phyloP scores from a whole-genome alignment of 2,113 vertebrate genomes.

The Paracyprichromis sp. region DNA sequence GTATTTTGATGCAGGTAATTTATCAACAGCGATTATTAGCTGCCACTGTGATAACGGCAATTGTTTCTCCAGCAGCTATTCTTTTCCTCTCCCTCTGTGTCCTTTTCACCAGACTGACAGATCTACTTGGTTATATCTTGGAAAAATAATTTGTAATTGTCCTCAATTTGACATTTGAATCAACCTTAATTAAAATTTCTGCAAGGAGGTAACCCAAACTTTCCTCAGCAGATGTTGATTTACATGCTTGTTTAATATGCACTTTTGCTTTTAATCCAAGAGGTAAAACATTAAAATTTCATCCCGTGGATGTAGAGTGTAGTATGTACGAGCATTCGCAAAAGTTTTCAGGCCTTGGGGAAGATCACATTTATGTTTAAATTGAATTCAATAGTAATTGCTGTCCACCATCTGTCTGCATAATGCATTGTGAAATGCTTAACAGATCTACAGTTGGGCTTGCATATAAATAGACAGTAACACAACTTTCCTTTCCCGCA shows the following conservation, averaged over 20 bases:
- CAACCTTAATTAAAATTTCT: slow-evolving; percentile 22
- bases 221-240: background rate
- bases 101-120: background rate
- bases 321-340: background rate
- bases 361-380: background rate
- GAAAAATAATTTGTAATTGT: background rate
- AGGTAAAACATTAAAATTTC: background rate
- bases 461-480: background rate
- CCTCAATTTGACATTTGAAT: slow-evolving; percentile 8
- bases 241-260: background rate
- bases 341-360: background rate
- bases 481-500: background rate
- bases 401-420: background rate
- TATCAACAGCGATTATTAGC: slow-evolving; percentile 36
- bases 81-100: background rate
- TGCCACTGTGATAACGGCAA: slow-evolving; percentile 1
- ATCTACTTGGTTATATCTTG: background rate
- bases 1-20: slow-evolving; percentile 30
- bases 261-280: background rate
- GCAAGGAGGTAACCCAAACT: background rate
- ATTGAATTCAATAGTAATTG: background rate
- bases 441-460: background rate
- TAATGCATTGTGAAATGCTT: background rate
- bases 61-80: background rate
- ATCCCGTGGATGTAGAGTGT: background rate